Evolutionary conservation across 2,797 vertebrate genomes (phyloP).

Genomic region (Ispidina picta): DNA sequence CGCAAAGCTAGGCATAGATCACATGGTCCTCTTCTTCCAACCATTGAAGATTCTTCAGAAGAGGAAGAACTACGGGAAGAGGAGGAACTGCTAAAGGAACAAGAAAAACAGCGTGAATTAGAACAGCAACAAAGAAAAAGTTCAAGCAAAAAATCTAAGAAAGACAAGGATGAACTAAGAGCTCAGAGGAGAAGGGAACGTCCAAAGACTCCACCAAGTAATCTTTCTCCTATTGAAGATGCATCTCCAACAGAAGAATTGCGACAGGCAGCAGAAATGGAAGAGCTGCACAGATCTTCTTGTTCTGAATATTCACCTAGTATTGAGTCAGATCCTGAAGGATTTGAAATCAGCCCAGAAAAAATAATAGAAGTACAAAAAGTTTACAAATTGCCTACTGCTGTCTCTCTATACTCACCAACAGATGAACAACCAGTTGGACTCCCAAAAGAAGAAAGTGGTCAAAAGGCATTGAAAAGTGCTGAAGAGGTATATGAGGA

Average conservation of each 20-base stretch:
- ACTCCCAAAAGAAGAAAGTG: constrained; percentile 72
- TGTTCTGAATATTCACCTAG: constrained; percentile 91
- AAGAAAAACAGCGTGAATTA: constrained; percentile 88
- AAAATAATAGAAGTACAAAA: constrained; percentile 90
- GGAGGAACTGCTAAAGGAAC: constrained; percentile 92
- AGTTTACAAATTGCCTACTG: constrained; percentile 91
- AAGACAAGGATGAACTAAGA: constrained; percentile 96
- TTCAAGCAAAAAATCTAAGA: constrained; percentile 96
- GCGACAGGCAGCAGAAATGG: constrained; percentile 84
- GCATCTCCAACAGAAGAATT: constrained; percentile 88
- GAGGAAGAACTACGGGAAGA: constrained; percentile 93
- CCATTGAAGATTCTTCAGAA: constrained; percentile 95
- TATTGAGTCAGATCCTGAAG: constrained; percentile 92
- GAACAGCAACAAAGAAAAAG: constrained; percentile 85
- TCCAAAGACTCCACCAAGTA: constrained; percentile 94
- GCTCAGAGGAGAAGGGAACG: constrained; percentile 92
- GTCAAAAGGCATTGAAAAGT: constrained; percentile 85
- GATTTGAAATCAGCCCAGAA: constrained; percentile 93
- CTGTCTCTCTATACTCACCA: constrained; percentile 91
- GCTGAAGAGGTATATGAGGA: constrained; percentile 95
- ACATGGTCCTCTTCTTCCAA: constrained; percentile 88
- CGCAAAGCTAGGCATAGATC: constrained; percentile 92
- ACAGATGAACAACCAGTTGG: constrained; percentile 85
- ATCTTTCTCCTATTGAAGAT: constrained; percentile 92
- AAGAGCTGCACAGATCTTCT: constrained; percentile 86